A percentile compares a stretch with the other conserved stretches of the same genome.
Evolutionary conservation across 2,113 vertebrate genomes (phyloP).

Genomic region (Rhizomys pruinosus): DNA sequence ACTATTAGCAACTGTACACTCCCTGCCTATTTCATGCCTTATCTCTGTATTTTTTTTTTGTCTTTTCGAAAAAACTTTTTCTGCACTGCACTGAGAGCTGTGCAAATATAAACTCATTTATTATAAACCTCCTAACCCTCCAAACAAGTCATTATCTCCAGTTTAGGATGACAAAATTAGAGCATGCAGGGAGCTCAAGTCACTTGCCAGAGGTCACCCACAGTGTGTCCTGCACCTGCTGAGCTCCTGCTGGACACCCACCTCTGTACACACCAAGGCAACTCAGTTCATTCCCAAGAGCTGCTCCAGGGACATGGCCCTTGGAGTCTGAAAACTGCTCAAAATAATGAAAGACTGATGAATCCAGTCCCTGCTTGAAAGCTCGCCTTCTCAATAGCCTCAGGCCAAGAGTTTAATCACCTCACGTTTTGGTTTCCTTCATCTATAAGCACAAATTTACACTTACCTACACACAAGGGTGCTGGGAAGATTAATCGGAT

Average conservation of each 20-base stretch:
- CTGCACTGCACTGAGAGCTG: neutral
- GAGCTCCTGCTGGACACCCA: neutral
- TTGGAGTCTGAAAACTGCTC: constrained; percentile 32
- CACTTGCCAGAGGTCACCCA: neutral
- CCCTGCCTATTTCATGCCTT: neutral
- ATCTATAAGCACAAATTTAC: constrained; percentile 61
- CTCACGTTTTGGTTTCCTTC: constrained; percentile 53
- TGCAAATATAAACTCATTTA: constrained; percentile 7
- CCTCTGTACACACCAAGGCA: neutral
- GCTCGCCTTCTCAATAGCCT: constrained; percentile 50
- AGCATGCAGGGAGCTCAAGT: neutral
- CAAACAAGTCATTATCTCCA: neutral
- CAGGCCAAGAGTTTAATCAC: constrained; percentile 70
- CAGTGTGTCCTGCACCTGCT: neutral
- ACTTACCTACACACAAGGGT: constrained; percentile 54
- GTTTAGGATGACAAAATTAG: neutral
- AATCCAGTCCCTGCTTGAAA: constrained; percentile 27
- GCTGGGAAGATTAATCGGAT: constrained; percentile 68
- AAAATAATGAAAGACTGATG: constrained; percentile 61
- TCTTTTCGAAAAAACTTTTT: neutral
- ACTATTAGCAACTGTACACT: neutral
- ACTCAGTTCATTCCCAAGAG: neutral
- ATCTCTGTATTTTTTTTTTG: neutral
- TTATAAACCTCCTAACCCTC: constrained; percentile 29
- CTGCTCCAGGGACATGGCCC: neutral